Evolutionary conservation across 30 jellyfish, hydroid and myxozoan species (phyloP).

Genomic region (Cassiopea xamachana): DNA sequence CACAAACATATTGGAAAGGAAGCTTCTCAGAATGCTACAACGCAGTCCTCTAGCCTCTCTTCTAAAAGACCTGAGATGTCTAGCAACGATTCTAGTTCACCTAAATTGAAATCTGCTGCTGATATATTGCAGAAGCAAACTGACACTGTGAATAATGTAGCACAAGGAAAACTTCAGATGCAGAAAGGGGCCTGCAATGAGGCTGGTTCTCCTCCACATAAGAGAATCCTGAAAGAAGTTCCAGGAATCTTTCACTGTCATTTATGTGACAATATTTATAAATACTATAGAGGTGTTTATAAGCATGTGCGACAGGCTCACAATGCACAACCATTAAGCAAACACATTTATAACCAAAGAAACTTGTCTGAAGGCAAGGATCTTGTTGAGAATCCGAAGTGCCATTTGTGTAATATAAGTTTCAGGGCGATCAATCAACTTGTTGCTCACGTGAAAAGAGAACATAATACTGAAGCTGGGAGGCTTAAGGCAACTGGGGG

Average conservation of each 20-base stretch:
- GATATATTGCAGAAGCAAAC: background rate
- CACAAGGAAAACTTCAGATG: background rate
- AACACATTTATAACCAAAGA: background rate
- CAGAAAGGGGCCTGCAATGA: background rate
- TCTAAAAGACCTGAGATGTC: background rate
- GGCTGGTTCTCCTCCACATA: background rate
- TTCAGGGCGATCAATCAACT: background rate
- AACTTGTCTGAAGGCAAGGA: background rate
- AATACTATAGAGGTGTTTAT: background rate
- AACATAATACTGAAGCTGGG: background rate
- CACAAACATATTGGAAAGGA: background rate
- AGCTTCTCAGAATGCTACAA: background rate
- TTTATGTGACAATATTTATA: background rate
- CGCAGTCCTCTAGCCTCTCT: background rate
- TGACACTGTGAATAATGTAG: background rate
- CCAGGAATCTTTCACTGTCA: background rate
- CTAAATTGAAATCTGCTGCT: background rate
- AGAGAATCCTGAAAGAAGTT: background rate
- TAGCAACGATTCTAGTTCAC: background rate
- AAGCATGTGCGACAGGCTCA: conserved; percentile 5
- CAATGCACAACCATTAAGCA: background rate
- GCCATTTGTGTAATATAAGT: background rate
- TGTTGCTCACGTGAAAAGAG: background rate
- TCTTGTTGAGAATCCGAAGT: background rate
- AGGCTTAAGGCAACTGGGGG: background rate